These are phyloP conservation scores for Phymanthus crucifer DNA, from an alignment of 92 coral and sea anemone species.

Conservation along the genomic window DNA sequence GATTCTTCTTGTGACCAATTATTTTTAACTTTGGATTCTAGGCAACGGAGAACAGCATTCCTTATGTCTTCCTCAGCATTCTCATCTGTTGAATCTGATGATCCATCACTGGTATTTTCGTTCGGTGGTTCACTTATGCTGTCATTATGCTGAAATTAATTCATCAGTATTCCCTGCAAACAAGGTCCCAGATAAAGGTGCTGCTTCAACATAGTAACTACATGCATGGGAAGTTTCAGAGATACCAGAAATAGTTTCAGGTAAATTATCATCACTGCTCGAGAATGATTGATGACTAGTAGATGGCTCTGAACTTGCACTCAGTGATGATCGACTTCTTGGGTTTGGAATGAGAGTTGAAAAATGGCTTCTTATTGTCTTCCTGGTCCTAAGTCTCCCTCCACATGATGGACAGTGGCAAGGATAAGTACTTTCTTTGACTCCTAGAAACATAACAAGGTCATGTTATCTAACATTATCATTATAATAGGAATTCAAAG, in stretches of 20 bases:
- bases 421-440: neutral
- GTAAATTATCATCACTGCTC: too few relatives aligned
- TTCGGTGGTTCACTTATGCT: neutral
- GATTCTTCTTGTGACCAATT: constrained; percentile 66
- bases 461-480: too few relatives aligned
- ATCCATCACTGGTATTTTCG: neutral
- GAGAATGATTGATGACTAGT: too few relatives aligned
- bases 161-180: neutral
- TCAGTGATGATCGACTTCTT: neutral
- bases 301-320: neutral
- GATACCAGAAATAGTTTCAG: too few relatives aligned
- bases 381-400: neutral
- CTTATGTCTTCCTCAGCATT: neutral
- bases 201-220: neutral
- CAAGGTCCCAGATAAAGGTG: neutral
- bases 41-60: neutral
- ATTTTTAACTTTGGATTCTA: constrained; percentile 43
- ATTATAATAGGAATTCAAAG: too few relatives aligned
- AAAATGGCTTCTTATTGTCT: neutral
- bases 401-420: neutral
- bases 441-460: neutral
- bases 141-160: neutral
- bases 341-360: neutral
- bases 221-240: neutral
- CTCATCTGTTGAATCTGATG: neutral